A percentile compares a stretch with the other conserved stretches of the same genome.
Evolutionary conservation across 2,113 vertebrate species (phyloP).

Genomic region (Grammomys dolichurus): DNA sequence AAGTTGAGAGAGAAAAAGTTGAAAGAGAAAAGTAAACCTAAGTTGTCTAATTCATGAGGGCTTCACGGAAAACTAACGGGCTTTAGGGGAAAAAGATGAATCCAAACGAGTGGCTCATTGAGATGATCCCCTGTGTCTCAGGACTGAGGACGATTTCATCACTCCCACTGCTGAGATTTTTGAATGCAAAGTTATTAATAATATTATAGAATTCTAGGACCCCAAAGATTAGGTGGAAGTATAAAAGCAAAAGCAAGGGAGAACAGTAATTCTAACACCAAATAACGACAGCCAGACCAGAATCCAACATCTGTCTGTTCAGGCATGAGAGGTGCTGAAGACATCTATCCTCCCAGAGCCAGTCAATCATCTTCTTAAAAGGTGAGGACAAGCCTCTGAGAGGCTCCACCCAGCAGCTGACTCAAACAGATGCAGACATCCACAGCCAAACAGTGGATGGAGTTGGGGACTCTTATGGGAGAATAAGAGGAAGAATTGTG

Average conservation of each 20-base stretch:
- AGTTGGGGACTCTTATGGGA: no score
- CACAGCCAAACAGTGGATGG: no score
- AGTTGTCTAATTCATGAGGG: background rate
- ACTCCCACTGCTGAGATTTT: background rate
- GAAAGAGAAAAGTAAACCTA: background rate
- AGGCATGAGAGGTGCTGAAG: background rate
- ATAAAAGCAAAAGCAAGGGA: constrained; percentile 33
- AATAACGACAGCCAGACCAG: background rate
- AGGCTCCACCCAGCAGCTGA: no score
- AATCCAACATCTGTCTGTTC: background rate
- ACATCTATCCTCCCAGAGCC: background rate
- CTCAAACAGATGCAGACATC: no score
- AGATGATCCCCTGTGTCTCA: background rate
- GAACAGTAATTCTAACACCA: constrained; percentile 6
- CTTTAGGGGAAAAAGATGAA: background rate
- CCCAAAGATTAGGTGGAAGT: background rate
- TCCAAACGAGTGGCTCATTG: background rate
- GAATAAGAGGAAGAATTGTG: no score
- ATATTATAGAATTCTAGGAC: constrained; percentile 5
- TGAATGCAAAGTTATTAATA: background rate
- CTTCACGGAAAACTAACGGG: background rate
- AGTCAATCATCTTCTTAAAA: background rate
- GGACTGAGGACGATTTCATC: constrained; percentile 1
- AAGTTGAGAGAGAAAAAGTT: background rate
- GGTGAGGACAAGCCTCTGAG: no score